Conservation (phyloP, 2,113 vertebrate species). For the Grantiella picta region DNA sequence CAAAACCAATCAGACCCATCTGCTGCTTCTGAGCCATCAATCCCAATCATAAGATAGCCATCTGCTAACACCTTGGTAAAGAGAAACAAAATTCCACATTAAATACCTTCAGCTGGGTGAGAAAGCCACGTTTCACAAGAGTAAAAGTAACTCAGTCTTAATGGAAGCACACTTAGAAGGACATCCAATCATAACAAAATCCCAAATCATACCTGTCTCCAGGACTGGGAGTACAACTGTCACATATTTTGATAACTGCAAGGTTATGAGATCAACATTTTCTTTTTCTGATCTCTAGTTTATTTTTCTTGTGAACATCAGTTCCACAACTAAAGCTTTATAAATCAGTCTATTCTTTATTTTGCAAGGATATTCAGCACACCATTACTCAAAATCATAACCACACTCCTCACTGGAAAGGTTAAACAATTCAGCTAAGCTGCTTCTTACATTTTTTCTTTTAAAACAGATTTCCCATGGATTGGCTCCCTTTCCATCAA, state of each 20-base stretch:
- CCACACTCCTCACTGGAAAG: neutral
- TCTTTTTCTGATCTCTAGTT: neutral
- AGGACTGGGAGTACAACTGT: neutral
- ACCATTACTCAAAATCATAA: neutral
- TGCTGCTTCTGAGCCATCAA: conserved; percentile 97
- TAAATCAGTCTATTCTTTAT: neutral
- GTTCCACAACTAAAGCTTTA: neutral
- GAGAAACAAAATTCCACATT: conserved; percentile 45
- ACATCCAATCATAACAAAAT: neutral
- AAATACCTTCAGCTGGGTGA: conserved; percentile 19
- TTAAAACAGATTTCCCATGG: neutral
- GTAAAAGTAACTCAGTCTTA: neutral
- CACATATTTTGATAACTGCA: neutral
- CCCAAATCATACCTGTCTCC: neutral
- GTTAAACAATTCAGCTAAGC: neutral
- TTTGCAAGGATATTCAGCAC: neutral
- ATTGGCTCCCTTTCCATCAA: neutral
- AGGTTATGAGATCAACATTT: neutral
- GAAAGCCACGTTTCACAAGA: conserved; percentile 1
- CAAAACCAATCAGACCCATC: conserved; percentile 99
- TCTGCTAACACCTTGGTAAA: conserved; percentile 90
- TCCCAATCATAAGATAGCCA: conserved; percentile 98
- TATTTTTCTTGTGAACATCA: neutral
- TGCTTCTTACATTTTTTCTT: neutral
- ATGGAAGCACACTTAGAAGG: neutral